Base-by-base conservation (phyloP, 1,140 invertebrate genomes). In the Cotesia chilonis region DNA sequence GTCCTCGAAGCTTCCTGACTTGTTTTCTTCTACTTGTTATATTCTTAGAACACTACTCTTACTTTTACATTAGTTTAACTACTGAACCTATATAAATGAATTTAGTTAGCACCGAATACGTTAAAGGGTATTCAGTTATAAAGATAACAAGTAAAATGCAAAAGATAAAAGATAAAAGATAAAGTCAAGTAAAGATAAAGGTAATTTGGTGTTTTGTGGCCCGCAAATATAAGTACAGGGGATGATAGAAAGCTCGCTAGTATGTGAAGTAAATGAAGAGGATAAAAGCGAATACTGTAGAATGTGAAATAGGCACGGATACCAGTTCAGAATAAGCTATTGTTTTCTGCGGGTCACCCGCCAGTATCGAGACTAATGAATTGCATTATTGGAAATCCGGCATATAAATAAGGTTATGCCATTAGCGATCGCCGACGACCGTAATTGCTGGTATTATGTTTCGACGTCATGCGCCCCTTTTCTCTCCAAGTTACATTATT, bases 341-440 rank as follows among this genome's bases (percentile, higher is more conserved):
- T 81, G 80, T 81, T 81, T 47, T 76, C 35, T 55, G 38, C 59
- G 20, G 65, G 65, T 28, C 28, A 36, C 71, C 74, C 5, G 41
- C 41, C 64, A 47, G 66, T 68, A 71, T 72, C 64, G 68, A 65
- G 65, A 70, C 77, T 81, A 81, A 81, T 81, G 76, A 81, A 81
- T 81, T 78, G 77, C 75, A 77, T 81, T 81, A 81, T 81, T 78
- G 77, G 78, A 77, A 80, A 81, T 80, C 71, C 73, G 72, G 78
- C 71, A 80, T 81, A 81, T 81, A 81, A 81, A 81, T 81, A 80
- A 80, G 76, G 72, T 81, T 79, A 75, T 63, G 75, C 74, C 70
- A 79, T 79, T 81, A 80, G 70, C 74, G 73, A 77, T 79, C 17
- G 51, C 57, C 68, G 61, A 66, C 28, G 75, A 47, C 41, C 41